Conservation (phyloP, 2,113 vertebrate species). For the Arvicanthis niloticus region DNA sequence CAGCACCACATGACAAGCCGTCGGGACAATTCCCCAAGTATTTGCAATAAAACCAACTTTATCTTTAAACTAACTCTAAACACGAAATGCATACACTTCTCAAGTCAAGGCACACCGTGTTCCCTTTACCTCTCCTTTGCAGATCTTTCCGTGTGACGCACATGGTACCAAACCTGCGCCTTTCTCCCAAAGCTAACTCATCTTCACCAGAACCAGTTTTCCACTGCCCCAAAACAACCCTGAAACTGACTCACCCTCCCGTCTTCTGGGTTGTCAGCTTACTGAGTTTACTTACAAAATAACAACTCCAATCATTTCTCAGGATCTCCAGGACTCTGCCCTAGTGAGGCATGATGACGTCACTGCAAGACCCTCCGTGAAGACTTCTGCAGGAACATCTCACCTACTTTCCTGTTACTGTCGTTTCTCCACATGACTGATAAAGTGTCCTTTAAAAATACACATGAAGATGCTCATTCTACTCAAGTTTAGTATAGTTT, state of each 20-base stretch:
- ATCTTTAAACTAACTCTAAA: constrained; percentile 25
- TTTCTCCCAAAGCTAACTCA: not conserved
- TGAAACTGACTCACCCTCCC: not conserved
- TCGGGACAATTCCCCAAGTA: not conserved
- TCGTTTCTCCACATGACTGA: not conserved
- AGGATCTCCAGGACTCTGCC: not conserved
- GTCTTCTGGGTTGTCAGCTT: not conserved
- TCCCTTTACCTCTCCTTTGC: not conserved
- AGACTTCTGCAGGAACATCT: not conserved
- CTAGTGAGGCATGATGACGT: not conserved
- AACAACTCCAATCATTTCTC: not conserved
- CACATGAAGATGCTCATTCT: not conserved
- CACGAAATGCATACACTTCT: not conserved
- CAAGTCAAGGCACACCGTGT: not conserved
- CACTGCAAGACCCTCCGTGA: not conserved
- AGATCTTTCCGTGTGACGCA: not conserved
- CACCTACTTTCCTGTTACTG: not conserved
- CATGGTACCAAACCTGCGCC: not conserved
- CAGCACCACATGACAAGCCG: not conserved
- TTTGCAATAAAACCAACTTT: not conserved
- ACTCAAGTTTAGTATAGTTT: not conserved
- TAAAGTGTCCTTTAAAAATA: not conserved
- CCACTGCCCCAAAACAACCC: not conserved
- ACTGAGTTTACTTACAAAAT: not conserved
- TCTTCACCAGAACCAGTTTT: not conserved